These are phyloP conservation scores for Eulemur macaco DNA, from an alignment of 2,113 vertebrate genomes.

Conservation along the genomic window DNA sequence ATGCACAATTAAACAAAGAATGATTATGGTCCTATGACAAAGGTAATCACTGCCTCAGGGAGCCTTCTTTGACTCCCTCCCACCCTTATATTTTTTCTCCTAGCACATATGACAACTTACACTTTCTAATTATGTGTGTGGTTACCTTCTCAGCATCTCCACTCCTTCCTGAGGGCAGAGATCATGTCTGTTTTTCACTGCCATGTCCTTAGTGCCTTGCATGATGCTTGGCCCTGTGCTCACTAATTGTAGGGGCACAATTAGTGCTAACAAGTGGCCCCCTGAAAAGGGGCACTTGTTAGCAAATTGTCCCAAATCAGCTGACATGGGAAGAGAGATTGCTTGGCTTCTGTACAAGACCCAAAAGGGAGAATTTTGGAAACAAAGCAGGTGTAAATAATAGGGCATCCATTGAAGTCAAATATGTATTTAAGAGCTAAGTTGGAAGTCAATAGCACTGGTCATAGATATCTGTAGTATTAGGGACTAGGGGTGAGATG, in stretches of 20 bases:
- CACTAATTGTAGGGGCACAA: background rate
- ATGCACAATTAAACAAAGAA: slow-evolving; percentile 31
- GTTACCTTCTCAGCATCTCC: background rate
- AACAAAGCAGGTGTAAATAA: background rate
- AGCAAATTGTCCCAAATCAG: background rate
- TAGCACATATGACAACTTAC: background rate
- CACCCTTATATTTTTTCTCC: background rate
- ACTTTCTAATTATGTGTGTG: slow-evolving; percentile 14
- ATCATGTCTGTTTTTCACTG: background rate
- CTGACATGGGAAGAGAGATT: background rate
- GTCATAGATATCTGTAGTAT: background rate
- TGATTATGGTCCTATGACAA: slow-evolving; percentile 30
- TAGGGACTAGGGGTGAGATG: background rate
- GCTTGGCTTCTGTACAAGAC: background rate
- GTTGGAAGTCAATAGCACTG: background rate
- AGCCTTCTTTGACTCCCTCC: background rate
- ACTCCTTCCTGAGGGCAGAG: background rate
- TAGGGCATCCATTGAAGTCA: background rate
- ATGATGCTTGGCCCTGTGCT: background rate
- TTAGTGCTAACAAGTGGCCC: too few species aligned
- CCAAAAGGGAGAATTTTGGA: background rate
- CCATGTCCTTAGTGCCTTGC: background rate
- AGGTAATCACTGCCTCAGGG: background rate
- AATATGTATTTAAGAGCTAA: background rate
- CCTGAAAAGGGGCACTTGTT: background rate